Base-by-base conservation (phyloP, 2,888 invertebrate species). In the Parnassius apollo region DNA sequence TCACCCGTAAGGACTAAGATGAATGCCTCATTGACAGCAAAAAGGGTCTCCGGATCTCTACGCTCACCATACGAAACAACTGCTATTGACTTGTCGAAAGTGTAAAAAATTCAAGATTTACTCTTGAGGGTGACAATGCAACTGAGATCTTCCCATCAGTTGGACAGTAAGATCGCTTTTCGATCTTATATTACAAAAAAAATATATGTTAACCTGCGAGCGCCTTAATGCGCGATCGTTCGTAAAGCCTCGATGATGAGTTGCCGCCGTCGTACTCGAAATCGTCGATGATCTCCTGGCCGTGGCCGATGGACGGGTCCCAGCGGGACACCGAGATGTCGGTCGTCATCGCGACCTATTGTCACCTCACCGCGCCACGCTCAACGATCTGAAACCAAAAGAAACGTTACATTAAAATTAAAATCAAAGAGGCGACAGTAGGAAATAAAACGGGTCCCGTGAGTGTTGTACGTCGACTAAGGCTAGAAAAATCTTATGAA, bases 201-300 rank as follows among this genome's bases (percentile, higher is more conserved):
- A 46, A 46, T 4, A 13, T 13, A 18, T 42, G 13, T 76, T 91
- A 89, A 98, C 98, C 99, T 83, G 99, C 99, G 82, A 99, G 93
- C 73, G 99, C 99, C 93, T 99, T 99, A 83, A 99, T 99, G 84
- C 99, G 96, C 81, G 99, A 99, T 91, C 99, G 95, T 94, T 99
- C 99, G 93, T 99, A 99, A 71, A 99, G 95, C 84, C 99, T 96
- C 78, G 99, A 99, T 77, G 99, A 99, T 77, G 98, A 98, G 91
- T 98, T 98, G 81, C 98, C 99, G 83, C 99, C 99, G 92, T 99
- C 99, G 93, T 99, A 99, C 93, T 99, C 99, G 93, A 98, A 98
- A 89, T 99, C 99, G 88, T 98, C 98, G 88, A 97, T 96, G 88
- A 97, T 96, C 93, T 97, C 97, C 92, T 97, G 97, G 81, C 97